These are phyloP conservation scores for Sminthurides aquaticus DNA, from an alignment of 2,888 invertebrate genomes.

Conservation along the genomic window DNA sequence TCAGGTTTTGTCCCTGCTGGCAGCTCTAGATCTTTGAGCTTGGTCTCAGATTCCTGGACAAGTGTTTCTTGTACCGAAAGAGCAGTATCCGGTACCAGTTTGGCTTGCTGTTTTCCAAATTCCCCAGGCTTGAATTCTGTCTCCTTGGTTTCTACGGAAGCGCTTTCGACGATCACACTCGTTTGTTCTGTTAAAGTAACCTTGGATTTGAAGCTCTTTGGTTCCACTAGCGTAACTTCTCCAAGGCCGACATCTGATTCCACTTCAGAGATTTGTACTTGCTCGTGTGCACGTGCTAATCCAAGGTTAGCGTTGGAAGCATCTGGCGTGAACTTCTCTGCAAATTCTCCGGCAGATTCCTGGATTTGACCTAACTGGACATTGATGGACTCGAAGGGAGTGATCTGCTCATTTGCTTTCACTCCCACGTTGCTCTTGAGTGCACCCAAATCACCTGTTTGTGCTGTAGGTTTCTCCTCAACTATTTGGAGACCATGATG, in stretches of 20 bases:
- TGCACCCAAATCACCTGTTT: conserved; percentile 11
- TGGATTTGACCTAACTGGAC: background rate
- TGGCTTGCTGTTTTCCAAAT: conserved; percentile 11
- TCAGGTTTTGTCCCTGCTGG: conserved; percentile 7
- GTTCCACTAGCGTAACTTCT: conserved; percentile 13
- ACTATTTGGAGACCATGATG: conserved; percentile 15
- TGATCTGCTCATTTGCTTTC: conserved; percentile 10
- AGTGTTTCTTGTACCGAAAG: conserved; percentile 7
- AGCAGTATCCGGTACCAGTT: conserved; percentile 10
- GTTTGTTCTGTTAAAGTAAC: conserved; percentile 14
- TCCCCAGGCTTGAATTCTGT: conserved; percentile 17
- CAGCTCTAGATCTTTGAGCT: conserved; percentile 7
- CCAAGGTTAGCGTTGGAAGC: conserved; percentile 13
- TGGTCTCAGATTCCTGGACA: conserved; percentile 13
- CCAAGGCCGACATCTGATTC: conserved; percentile 14
- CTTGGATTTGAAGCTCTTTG: conserved; percentile 6
- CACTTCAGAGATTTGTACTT: conserved; percentile 18
- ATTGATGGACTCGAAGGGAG: conserved; percentile 10
- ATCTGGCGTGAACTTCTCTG: conserved; percentile 9
- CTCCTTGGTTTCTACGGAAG: conserved; percentile 10
- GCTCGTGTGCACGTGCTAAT: conserved; percentile 8
- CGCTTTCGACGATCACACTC: conserved; percentile 9
- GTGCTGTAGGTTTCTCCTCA: conserved; percentile 4
- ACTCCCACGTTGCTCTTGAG: conserved; percentile 2
- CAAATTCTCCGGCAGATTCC: conserved; percentile 16